Evolutionary conservation across 2,888 invertebrate species (phyloP), one percentile per base, ranked within the genome.

Genomic region (Melanophora roralis): DNA sequence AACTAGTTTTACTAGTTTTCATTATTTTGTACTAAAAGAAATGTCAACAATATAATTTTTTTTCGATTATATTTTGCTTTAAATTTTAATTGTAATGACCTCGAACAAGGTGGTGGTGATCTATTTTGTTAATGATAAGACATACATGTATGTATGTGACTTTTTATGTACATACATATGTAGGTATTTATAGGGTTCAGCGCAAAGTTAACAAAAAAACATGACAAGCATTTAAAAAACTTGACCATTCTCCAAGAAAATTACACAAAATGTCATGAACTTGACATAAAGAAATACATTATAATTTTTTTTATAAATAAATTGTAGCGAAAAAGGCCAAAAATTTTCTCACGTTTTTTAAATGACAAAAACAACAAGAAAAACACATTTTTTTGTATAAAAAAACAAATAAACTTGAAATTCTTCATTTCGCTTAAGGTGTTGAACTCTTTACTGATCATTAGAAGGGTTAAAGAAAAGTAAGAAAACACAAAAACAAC

Each of bases 91-190:
- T 80, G 71, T 62, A 80, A 80, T 80, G 76, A 80, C 80, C 80
- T 80, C 79, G 45, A 34, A 75, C 49, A 72, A 73, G 76, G 76
- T 68, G 80, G 76, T 80, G 80, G 76, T 76, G 76, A 76, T 80
- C 51, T 72, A 34, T 32, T 57, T 67, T 60, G 19, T 53, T 78
- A 51, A 60, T 55, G 45, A 40, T 40, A 59, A 60, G 45, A 40
- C 38, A 71, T 71, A 27, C 6, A 6, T 27, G 27, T n/a, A n/a
- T n/a, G n/a, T n/a, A n/a, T n/a, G n/a, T n/a, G n/a, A n/a, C n/a
- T n/a, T n/a, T n/a, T n/a, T n/a, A n/a, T n/a, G n/a, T n/a, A 40
- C 38, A 71, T 71, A 27, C 6, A 6, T 27, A 6, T 27, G 27
- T 27, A 27, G 3, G 27, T 27, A 27, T 5, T 3, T 27, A 23